A percentile compares a stretch with the other conserved stretches of the same genome.
Evolutionary conservation across 2,113 vertebrate species (phyloP).

Genomic region (Sapajus apella): DNA sequence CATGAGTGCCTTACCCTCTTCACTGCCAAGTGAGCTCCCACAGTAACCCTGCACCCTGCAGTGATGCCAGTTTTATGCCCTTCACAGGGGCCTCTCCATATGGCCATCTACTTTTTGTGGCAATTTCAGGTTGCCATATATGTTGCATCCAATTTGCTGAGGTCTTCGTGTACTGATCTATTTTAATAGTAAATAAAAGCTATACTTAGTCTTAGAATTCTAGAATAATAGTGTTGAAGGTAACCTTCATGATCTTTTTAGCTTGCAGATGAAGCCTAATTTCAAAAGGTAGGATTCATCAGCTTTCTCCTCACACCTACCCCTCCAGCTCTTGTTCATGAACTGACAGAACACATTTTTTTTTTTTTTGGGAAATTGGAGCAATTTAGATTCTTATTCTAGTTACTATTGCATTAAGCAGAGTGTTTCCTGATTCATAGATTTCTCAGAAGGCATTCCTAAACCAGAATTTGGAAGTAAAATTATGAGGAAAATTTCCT

Average conservation of each 20-base stretch:
- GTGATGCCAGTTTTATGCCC: accelerated
- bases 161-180: not conserved
- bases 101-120: not conserved
- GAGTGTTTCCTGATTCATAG: accelerated
- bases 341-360: not conserved
- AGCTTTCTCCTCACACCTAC: accelerated
- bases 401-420: not conserved
- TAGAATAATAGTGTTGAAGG: not conserved
- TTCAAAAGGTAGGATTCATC: not conserved
- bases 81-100: not conserved
- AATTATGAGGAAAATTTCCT: not conserved
- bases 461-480: not conserved
- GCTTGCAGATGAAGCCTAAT: not conserved
- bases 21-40: accelerated
- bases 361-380: not conserved
- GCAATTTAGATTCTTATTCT: not conserved
- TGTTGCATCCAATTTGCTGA: not conserved
- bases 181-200: not conserved
- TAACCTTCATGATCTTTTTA: not conserved
- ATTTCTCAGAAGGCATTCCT: not conserved
- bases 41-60: accelerated
- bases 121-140: not conserved
- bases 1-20: accelerated
- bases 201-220: not conserved
- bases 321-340: not conserved